Evolutionary conservation across 2,888 invertebrate species (phyloP), one percentile per base, ranked within the genome.

Genomic region (Heliothis peltigera): DNA sequence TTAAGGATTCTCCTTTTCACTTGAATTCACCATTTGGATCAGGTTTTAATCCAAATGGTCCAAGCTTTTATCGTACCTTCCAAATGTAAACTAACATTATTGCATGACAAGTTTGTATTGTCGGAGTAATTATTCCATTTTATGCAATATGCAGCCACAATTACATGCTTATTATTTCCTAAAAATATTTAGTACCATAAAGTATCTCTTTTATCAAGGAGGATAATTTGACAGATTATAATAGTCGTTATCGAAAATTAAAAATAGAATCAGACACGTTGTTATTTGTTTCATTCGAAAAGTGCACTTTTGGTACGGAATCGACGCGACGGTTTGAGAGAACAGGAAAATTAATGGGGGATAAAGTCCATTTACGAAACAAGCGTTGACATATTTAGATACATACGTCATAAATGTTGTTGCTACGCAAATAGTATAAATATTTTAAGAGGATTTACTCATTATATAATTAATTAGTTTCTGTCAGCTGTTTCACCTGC

Each of bases 281-380:
- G 21, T 35, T 22, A 43, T 19, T 53, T 44, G n/a, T 28, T 19
- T 2, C 46, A 46, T 39, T 17, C 18, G 19, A 65, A 17, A 54
- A 55, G 10, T 43, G 47, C 15, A 35, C 10, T 15, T 28, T 44
- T 28, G 8, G 12, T 28, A 39, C 4, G 1, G 19, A 68, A 68
- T 32, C 15, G 12, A 21, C 15, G 17, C 15, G 12, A 21, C 15
- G 17, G 8, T 18, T 58, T 21, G 59, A 19, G 5, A 32, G 19
- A 60, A 57, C 35, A 43, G 32, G 18, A 69, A 63, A 55, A 32
- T 21, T 35, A 8, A 22, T 28, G 7, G 39, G n/a, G 12, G 12
- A 64, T 25, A 52, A 64, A 28, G n/a, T 42, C 7, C 5, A 48
- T n/a, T 35, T 48, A 42, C 15, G 4, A 39, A 52, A 44, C 10